phyloP scores from a whole-genome alignment of 1,140 invertebrate species.

The Drosophila pallidifrons region DNA sequence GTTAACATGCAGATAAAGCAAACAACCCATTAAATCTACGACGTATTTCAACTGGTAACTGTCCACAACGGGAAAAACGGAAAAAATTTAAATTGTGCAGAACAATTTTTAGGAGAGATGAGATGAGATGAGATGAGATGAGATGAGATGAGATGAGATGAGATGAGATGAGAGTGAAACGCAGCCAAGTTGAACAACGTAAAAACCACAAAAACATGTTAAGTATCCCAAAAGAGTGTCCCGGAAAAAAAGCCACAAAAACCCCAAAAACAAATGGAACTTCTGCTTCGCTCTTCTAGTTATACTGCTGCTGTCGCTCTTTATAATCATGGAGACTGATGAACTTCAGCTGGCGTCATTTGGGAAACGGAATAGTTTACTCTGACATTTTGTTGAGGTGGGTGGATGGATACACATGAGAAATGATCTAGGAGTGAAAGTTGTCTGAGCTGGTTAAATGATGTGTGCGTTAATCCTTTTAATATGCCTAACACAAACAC shows the following conservation, averaged over 20 bases:
- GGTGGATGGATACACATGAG: conserved; percentile 27
- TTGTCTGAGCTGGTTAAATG: conserved; percentile 68
- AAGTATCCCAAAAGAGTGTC: conserved; percentile 35
- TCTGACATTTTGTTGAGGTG: background rate
- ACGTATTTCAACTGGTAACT: conserved; percentile 13
- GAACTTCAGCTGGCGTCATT: conserved; percentile 58
- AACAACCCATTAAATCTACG: conserved; percentile 41
- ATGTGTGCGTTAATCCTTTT: conserved; percentile 80
- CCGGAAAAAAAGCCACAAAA: conserved; percentile 41
- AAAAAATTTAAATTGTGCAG: conserved; percentile 72
- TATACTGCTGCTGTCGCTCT: background rate
- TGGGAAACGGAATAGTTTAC: conserved; percentile 35
- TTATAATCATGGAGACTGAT: conserved; percentile 44
- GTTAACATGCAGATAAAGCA: conserved; percentile 18
- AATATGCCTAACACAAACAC: conserved; percentile 65
- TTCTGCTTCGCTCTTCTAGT: background rate
- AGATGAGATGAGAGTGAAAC: conserved; percentile 40
- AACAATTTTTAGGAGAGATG: conserved; percentile 48
- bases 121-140: conserved; percentile 27
- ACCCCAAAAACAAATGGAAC: conserved; percentile 13
- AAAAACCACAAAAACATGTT: conserved; percentile 48
- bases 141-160: conserved; percentile 28
- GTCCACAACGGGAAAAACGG: background rate
- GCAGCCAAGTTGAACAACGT: conserved; percentile 61
- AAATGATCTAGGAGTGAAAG: conserved; percentile 48